phyloP scores from a whole-genome alignment of 2,888 invertebrate genomes.

The Galerucella calmariensis region DNA sequence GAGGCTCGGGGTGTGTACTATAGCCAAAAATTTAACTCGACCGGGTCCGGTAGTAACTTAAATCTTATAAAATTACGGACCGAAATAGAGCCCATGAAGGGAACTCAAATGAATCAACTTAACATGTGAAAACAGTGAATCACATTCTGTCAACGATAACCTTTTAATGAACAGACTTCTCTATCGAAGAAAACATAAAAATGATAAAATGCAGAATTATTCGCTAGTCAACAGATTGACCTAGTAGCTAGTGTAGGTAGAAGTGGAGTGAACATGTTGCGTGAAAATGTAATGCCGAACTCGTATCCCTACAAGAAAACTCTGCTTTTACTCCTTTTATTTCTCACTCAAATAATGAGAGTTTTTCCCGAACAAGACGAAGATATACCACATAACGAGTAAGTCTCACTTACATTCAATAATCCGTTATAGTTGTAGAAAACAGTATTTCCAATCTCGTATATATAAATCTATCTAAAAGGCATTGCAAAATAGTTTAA shows the following conservation, averaged over 20 bases:
- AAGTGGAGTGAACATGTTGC: slow-evolving; percentile 54
- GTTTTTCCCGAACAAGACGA: slow-evolving; percentile 81
- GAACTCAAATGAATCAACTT: slow-evolving; percentile 46
- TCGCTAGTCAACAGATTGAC: slow-evolving; percentile 38
- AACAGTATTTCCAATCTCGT: not conserved
- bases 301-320: slow-evolving; percentile 40
- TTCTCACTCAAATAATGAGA: slow-evolving; percentile 60
- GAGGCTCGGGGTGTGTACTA: slow-evolving; percentile 66
- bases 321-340: slow-evolving; percentile 49
- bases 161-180: not conserved
- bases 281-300: slow-evolving; percentile 45
- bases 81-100: not conserved
- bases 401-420: slow-evolving; percentile 65
- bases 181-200: not conserved
- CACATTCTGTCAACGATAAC: slow-evolving; percentile 11
- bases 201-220: slow-evolving; percentile 27
- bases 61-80: slow-evolving; percentile 45
- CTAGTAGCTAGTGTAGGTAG: slow-evolving; percentile 42
- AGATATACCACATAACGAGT: slow-evolving; percentile 92
- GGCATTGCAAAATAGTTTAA: not conserved
- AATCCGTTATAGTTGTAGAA: not conserved
- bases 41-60: slow-evolving; percentile 56
- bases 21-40: slow-evolving; percentile 50
- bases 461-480: not conserved
- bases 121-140: slow-evolving; percentile 53